Evolutionary conservation across 2,888 invertebrate genomes (phyloP).

Genomic region (Octodonta nipae): DNA sequence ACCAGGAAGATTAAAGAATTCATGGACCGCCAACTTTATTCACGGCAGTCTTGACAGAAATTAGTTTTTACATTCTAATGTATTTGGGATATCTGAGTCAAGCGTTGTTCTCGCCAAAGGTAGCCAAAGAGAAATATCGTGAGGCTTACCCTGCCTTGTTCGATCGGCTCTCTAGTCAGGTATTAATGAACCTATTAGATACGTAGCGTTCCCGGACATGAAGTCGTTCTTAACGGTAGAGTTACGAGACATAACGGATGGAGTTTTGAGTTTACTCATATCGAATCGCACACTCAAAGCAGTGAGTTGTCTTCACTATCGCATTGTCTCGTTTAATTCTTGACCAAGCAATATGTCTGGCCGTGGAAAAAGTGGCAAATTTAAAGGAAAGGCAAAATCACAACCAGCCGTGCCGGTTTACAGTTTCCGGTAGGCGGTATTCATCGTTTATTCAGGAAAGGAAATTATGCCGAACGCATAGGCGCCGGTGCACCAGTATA

Average conservation of each 20-base stretch:
- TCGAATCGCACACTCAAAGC: too few relatives aligned
- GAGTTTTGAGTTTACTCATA: slow-evolving; percentile 92
- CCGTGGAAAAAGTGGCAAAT: too few relatives aligned
- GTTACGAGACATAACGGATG: slow-evolving; percentile 78
- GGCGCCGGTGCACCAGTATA: too few relatives aligned
- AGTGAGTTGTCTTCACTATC: too few relatives aligned
- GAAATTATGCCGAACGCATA: too few relatives aligned
- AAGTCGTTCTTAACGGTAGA: slow-evolving; percentile 72
- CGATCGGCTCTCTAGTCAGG: slow-evolving; percentile 68
- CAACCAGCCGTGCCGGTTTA: too few relatives aligned
- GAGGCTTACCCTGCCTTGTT: slow-evolving; percentile 73
- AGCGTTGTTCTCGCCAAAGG: slow-evolving; percentile 70
- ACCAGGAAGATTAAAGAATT: slow-evolving; percentile 37
- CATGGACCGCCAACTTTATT: slow-evolving; percentile 65
- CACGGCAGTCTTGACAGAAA: slow-evolving; percentile 71
- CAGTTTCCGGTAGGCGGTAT: too few relatives aligned
- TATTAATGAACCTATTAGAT: slow-evolving; percentile 96
- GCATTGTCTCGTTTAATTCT: too few relatives aligned
- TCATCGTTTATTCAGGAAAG: too few relatives aligned
- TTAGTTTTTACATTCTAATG: slow-evolving; percentile 84
- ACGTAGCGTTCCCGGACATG: slow-evolving; percentile 82
- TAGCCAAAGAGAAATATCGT: slow-evolving; percentile 63
- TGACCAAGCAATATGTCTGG: too few relatives aligned
- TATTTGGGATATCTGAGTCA: slow-evolving; percentile 88
- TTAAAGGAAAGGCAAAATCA: too few relatives aligned